Evolutionary conservation across 1,140 invertebrate genomes (phyloP).

Genomic region (Metopolophium dirhodum): DNA sequence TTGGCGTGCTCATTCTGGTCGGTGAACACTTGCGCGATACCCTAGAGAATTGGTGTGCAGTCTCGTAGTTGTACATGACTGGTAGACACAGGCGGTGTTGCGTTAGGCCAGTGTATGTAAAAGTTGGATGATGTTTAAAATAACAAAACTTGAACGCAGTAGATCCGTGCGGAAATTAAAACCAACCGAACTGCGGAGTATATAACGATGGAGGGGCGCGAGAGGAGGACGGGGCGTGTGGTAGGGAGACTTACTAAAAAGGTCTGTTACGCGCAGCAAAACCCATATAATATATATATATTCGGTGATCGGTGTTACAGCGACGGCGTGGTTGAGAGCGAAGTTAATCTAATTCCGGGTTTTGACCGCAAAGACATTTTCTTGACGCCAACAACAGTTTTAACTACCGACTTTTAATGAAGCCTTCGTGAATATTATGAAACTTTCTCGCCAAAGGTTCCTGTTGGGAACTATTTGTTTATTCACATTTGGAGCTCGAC

Average conservation of each 20-base stretch:
- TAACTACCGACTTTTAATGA: conserved; percentile 40
- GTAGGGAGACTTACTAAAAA: background rate
- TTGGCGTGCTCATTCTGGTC: background rate
- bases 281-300: background rate
- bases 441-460: conserved; percentile 22
- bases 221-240: background rate
- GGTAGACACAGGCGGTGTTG: background rate
- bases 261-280: background rate
- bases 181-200: background rate
- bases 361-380: conserved; percentile 33
- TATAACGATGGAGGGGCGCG: background rate
- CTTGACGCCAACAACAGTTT: background rate
- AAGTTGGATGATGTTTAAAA: conserved; percentile 2
- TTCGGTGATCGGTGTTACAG: background rate
- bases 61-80: background rate
- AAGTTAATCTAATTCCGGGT: conserved; percentile 13
- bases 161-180: background rate
- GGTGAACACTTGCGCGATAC: background rate
- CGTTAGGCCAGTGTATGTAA: background rate
- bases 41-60: background rate
- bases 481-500: background rate
- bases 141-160: background rate
- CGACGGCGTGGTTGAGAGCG: too few species aligned
- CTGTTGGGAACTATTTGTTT: conserved; percentile 21
- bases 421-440: conserved; percentile 5